phyloP scores from a whole-genome alignment of 2,888 invertebrate species.

The Amphipyra tragopoginis region DNA sequence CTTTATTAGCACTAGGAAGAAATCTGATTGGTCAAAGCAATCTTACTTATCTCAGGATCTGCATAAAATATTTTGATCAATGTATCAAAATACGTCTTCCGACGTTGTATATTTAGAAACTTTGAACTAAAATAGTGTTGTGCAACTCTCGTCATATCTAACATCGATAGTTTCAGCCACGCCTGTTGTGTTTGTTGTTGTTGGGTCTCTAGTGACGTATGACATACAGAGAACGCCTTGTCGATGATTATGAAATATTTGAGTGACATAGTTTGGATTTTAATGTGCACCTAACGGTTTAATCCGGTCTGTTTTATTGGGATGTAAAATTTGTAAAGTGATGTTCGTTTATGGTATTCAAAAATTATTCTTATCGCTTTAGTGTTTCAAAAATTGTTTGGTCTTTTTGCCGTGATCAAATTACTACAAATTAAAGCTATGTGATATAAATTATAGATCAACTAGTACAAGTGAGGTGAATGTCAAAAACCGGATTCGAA shows the following conservation, averaged over 20 bases:
- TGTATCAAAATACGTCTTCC: not conserved
- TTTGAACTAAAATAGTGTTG: constrained; percentile 35
- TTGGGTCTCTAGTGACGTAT: constrained; percentile 29
- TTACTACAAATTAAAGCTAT: constrained; percentile 15
- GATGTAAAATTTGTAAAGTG: constrained; percentile 1
- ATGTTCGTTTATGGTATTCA: not conserved
- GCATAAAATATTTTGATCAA: not conserved
- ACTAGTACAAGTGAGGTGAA: constrained; percentile 5
- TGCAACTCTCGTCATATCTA: constrained; percentile 42
- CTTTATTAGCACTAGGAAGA: too few species aligned
- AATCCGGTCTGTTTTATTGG: constrained; percentile 11
- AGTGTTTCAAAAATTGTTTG: not conserved
- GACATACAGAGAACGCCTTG: constrained; percentile 45
- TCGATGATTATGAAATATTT: constrained; percentile 33
- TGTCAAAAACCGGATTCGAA: constrained; percentile 28
- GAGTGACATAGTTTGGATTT: constrained; percentile 21
- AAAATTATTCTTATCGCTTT: constrained; percentile 8
- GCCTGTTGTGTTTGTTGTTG: constrained; percentile 40
- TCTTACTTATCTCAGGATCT: too few species aligned
- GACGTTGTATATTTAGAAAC: not conserved
- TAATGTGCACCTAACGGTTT: not conserved
- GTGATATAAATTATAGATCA: constrained; percentile 5
- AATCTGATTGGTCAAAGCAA: too few species aligned
- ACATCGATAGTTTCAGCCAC: constrained; percentile 58
- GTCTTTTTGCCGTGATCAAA: constrained; percentile 5